A percentile compares a stretch with the other conserved stretches of the same genome.
Conservation (phyloP, 2,888 invertebrate genomes). For the Mesoligia furuncula region DNA sequence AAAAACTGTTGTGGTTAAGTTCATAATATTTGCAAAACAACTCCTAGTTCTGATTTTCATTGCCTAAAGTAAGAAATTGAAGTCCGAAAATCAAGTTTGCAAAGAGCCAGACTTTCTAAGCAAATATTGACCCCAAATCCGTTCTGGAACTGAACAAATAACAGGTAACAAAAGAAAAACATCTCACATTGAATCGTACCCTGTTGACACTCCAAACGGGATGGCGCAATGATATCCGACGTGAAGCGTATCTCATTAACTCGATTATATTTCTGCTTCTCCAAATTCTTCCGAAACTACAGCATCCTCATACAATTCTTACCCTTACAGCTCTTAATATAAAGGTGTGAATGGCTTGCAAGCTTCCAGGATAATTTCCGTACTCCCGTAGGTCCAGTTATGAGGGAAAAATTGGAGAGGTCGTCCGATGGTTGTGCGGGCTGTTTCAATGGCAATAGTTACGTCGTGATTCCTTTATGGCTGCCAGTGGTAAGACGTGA, state of each 20-base stretch:
- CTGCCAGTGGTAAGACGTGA: constrained; percentile 30
- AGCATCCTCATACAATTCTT: constrained; percentile 8
- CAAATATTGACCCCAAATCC: constrained; percentile 30
- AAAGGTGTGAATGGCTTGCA: constrained; percentile 54
- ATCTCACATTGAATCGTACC: constrained; percentile 58
- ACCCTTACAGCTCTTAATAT: constrained; percentile 14
- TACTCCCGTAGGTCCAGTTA: constrained; percentile 71
- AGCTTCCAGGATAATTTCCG: constrained; percentile 64
- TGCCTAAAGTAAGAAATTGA: neutral
- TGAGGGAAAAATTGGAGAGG: constrained; percentile 74
- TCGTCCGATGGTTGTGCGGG: constrained; percentile 67
- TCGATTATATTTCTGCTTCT: constrained; percentile 78
- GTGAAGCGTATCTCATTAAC: constrained; percentile 77
- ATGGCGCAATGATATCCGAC: constrained; percentile 67
- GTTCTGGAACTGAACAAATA: constrained; percentile 26
- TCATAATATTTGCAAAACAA: neutral
- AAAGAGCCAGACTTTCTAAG: neutral
- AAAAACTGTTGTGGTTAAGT: neutral
- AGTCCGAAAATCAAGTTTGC: constrained; percentile 4
- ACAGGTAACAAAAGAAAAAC: constrained; percentile 41
- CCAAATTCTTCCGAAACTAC: constrained; percentile 55
- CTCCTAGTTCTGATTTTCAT: neutral
- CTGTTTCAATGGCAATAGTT: constrained; percentile 61
- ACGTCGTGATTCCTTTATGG: constrained; percentile 59
- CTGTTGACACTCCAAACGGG: constrained; percentile 71